These are phyloP conservation scores for Drosophila kambysellisi DNA, from an alignment of 2,888 invertebrate genomes.

Conservation along the genomic window DNA sequence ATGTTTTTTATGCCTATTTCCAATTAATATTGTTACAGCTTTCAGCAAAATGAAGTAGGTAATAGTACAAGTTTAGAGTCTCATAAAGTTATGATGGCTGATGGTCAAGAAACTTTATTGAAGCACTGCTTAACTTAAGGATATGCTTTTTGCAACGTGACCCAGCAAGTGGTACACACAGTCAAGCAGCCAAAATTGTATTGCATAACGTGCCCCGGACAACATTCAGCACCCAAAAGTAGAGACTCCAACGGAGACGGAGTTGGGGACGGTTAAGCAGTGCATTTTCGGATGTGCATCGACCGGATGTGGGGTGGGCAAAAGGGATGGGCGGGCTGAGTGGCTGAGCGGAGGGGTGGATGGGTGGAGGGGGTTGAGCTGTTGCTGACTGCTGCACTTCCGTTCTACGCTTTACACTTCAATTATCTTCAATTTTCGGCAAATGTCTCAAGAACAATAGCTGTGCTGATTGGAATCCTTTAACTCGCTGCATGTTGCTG, in stretches of 20 bases:
- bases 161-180: slow-evolving; percentile 40
- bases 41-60: neutral
- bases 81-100: neutral
- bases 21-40: neutral
- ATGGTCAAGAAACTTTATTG: slow-evolving; percentile 1
- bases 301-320: slow-evolving; percentile 23
- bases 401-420: slow-evolving; percentile 78
- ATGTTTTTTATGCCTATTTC: neutral
- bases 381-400: slow-evolving; percentile 76
- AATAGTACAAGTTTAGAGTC: neutral
- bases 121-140: neutral
- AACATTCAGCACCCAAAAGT: slow-evolving; percentile 53
- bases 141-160: slow-evolving; percentile 36
- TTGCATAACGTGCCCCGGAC: slow-evolving; percentile 69
- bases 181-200: slow-evolving; percentile 69
- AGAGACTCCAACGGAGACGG: neutral
- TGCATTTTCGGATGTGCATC: slow-evolving; percentile 18
- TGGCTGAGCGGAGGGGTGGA: neutral
- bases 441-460: slow-evolving; percentile 82
- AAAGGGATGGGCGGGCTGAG: neutral
- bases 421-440: slow-evolving; percentile 81
- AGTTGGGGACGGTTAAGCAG: neutral
- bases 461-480: slow-evolving; percentile 80
- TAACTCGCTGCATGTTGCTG: slow-evolving; percentile 74
- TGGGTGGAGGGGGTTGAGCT: slow-evolving; percentile 2